Base-by-base conservation (phyloP, 1,140 invertebrate species). In the Meloidogyne floridensis region DNA sequence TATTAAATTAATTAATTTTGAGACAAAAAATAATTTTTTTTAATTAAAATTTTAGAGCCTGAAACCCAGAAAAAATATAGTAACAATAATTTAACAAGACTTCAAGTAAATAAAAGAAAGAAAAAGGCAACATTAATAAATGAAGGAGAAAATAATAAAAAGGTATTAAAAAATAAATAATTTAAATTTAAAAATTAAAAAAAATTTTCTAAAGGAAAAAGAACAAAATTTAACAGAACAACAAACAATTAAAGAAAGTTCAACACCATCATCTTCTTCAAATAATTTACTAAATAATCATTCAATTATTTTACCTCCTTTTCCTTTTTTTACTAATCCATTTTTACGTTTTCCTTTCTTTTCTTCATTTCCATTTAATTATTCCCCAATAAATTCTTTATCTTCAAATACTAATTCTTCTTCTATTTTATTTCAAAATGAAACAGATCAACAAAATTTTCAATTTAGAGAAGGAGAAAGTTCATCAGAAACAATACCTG, bases 221-320 rank as follows among this genome's bases (percentile, higher is more conserved):
- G 4, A 47, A 47, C 47, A 47, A 47, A 11, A 65, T 54, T 54
- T 10, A 54, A 54, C 10, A 65, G 4, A 65, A 65, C 15, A 65
- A n/a, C 59, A 65, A 65, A 65, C n/a, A 65, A 65, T 65, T 65
- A 65, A 65, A 65, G 15, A 65, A 65, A 65, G n/a, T 32, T 65
- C 4, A 65, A n/a, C 32, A 32, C 32, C 32, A 32, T 32, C 32
- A 32, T 32, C 32, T 32, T 32, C 32, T 32, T 65, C 59, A 5
- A 65, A n/a, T 65, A 65, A 59, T 59, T 59, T 13, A 59, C 13
- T 15, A 3, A 59, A 32, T 32, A 32, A 65, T 54, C 8, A 54
- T 65, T 65, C 59, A 65, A 65, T 65, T 65, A 65, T 65, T 65
- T 65, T 65, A 18, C 59, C 59, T 65, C n/a, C 59, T 65, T 65